Evolutionary conservation across 2,797 vertebrate species (phyloP), one percentile per base, ranked within the genome.

Genomic region (Gymnocypris eckloni): DNA sequence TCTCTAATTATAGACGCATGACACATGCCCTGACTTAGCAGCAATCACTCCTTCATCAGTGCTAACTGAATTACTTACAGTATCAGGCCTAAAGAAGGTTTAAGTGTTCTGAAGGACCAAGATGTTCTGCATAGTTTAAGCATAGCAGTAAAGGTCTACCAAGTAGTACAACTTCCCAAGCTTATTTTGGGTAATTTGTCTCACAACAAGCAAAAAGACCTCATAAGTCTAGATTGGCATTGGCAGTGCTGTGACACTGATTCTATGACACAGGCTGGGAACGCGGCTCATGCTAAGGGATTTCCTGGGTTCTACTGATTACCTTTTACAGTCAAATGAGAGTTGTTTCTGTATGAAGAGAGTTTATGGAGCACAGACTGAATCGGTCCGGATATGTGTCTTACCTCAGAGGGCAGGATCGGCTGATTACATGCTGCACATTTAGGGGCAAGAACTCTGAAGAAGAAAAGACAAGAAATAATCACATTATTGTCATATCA

Each of bases 391-490:
- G 50, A 52, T 18, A 52, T 52, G 50, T 6, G 70, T 52, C 95
- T 97, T 94, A 99, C 98, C 97, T 98, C 96, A 0, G 96, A 95
- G 12, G 98, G 98, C 54, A 99, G 96, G 91, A 99, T 99, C 85
- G 97, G 96, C 89, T 97, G 97, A 79, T 96, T 96, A 90, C 98
- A 99, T 0, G 97, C 96, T 18, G 97, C 96, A 94, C 98, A 99
- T 93, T 99, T 99, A 2, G 98, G 98, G 18, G 98, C 98, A 91
- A 99, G 91, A 87, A 99, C 98, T 93, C 98, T 99, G 88, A 4
- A 90, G 85, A 79, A 20, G 6, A 84, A 16, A 41, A 10, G 1
- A 89, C 37, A 87, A 4, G 88, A 28, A 71, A 22, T 56, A 37
- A 76, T 43, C 45, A 9, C 33, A 73, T 41, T 7, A 33, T 33